A percentile compares a stretch with the other conserved stretches of the same genome.
Conservation (phyloP, 2,113 vertebrate species). For the Callopanchax toddi region DNA sequence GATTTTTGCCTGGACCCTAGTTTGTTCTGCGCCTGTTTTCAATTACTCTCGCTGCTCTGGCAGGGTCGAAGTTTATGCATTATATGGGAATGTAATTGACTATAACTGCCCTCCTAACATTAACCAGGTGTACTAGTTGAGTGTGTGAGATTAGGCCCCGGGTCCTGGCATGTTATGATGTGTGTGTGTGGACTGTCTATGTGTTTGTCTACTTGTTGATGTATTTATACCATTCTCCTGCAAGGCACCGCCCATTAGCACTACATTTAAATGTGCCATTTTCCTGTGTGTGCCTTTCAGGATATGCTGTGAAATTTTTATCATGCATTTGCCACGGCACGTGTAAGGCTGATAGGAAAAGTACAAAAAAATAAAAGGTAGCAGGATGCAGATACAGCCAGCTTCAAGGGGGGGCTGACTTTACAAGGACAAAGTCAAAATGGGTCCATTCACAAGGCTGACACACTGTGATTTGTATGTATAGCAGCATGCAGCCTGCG, state of each 20-base stretch:
- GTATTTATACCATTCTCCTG: slow-evolving; percentile 71
- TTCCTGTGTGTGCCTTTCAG: slow-evolving; percentile 20
- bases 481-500: slow-evolving; percentile 68
- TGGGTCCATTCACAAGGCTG: slow-evolving; percentile 72
- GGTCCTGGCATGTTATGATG: slow-evolving; percentile 64
- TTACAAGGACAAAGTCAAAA: slow-evolving; percentile 78
- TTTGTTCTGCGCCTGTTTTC: slow-evolving; percentile 75
- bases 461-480: slow-evolving; percentile 75
- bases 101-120: slow-evolving; percentile 83
- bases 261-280: slow-evolving; percentile 55
- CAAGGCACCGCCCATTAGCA: slow-evolving; percentile 70
- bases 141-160: slow-evolving; percentile 79
- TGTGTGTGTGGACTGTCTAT: slow-evolving; percentile 59
- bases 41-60: slow-evolving; percentile 74
- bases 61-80: slow-evolving; percentile 78
- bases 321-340: slow-evolving; percentile 39
- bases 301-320: slow-evolving; percentile 33
- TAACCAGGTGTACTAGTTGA: slow-evolving; percentile 80
- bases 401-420: slow-evolving; percentile 66
- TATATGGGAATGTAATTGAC: slow-evolving; percentile 83
- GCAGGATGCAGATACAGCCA: slow-evolving; percentile 65
- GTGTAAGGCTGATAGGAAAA: slow-evolving; percentile 55
- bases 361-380: slow-evolving; percentile 19
- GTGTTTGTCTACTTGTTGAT: slow-evolving; percentile 62
- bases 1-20: slow-evolving; percentile 73